phyloP scores from a whole-genome alignment of 53 echinoderm and acorn worm species.

The Patiria pectinifera region DNA sequence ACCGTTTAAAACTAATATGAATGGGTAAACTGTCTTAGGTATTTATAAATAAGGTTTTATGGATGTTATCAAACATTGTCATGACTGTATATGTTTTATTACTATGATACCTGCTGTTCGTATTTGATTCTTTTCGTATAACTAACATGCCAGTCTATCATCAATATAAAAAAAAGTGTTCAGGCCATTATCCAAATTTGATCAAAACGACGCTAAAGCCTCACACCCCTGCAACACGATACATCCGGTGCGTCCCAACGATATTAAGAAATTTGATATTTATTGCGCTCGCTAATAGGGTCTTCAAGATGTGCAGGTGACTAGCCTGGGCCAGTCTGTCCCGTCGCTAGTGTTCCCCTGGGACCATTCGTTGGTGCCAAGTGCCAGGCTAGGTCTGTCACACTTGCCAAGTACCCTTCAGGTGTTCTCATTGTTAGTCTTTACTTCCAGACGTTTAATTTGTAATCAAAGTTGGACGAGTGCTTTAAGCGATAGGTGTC shows the following conservation, averaged over 20 bases:
- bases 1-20: too few species aligned
- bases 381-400: slow-evolving; percentile 34
- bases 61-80: too few species aligned
- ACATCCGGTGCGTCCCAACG: neutral
- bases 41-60: too few species aligned
- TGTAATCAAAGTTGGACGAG: neutral
- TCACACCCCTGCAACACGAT: slow-evolving; percentile 15
- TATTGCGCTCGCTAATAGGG: slow-evolving; percentile 31
- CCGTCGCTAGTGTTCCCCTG: neutral
- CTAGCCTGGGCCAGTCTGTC: slow-evolving; percentile 14
- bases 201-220: neutral
- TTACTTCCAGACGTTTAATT: slow-evolving; percentile 24
- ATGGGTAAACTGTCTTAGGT: too few species aligned
- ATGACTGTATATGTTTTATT: too few species aligned
- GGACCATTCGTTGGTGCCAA: neutral
- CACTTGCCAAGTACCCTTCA: neutral
- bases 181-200: neutral
- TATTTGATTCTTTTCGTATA: too few species aligned
- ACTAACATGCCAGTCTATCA: neutral
- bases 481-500: neutral
- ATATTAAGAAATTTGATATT: slow-evolving; percentile 57
- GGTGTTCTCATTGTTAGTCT: slow-evolving; percentile 33
- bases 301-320: slow-evolving; percentile 15
- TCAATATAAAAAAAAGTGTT: neutral
- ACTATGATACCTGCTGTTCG: too few species aligned